phyloP scores from a whole-genome alignment of 2,797 vertebrate genomes.

The Lophotriccus pileatus region DNA sequence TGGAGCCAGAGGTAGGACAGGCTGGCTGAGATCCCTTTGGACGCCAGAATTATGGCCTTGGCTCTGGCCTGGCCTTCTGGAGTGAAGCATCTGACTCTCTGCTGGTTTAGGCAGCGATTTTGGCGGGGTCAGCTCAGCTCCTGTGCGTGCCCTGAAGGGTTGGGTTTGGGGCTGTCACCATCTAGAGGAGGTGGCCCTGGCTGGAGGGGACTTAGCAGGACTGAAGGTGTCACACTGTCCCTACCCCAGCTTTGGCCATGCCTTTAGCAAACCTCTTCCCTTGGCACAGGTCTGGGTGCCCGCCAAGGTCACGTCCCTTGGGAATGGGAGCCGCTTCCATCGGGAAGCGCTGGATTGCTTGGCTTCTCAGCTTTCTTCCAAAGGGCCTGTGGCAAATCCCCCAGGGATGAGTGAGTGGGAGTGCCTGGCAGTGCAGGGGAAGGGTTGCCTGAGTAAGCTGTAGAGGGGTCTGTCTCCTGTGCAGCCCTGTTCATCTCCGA shows the following conservation, averaged over 20 bases:
- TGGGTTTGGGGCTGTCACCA: not conserved
- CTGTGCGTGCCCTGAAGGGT: rapidly evolving
- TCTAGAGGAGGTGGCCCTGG: not conserved
- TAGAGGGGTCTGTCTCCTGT: rapidly evolving
- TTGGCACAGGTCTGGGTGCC: not conserved
- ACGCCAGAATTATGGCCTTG: rapidly evolving
- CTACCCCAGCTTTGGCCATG: not conserved
- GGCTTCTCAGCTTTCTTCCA: not conserved
- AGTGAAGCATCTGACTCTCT: not conserved
- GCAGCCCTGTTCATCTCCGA: no score
- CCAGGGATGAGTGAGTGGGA: not conserved
- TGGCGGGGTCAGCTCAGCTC: not conserved
- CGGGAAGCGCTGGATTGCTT: rapidly evolving
- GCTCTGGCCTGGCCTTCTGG: not conserved
- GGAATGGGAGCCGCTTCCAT: not conserved
- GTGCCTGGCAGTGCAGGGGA: not conserved
- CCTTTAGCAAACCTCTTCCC: not conserved
- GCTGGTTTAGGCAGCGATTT: not conserved
- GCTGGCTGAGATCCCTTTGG: not conserved
- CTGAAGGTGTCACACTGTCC: rapidly evolving
- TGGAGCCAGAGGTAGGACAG: not conserved
- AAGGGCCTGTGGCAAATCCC: not conserved
- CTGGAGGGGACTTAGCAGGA: not conserved
- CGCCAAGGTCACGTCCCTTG: not conserved
- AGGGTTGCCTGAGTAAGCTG: rapidly evolving